phyloP scores from a whole-genome alignment of 2,888 invertebrate genomes.

The Papilio elwesi region DNA sequence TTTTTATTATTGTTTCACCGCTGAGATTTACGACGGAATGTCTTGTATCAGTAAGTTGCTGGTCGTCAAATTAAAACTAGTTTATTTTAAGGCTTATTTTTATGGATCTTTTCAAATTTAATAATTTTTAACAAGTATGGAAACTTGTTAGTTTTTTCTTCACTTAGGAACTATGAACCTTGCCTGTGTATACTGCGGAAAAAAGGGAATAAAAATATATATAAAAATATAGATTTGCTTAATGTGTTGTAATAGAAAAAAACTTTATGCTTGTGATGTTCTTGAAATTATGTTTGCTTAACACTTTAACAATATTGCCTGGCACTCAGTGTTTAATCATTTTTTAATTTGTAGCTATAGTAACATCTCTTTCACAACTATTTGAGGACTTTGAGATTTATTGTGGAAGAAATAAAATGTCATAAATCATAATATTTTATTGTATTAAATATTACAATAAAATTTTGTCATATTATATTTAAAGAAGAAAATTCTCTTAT shows the following conservation, averaged over 20 bases:
- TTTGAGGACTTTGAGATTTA: not conserved
- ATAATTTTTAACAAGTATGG: too few relatives aligned
- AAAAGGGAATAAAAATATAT: not conserved
- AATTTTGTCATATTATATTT: conserved; percentile 22
- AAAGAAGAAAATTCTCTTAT: conserved; percentile 17
- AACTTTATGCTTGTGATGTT: conserved; percentile 9
- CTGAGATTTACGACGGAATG: too few relatives aligned
- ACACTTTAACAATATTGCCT: too few relatives aligned
- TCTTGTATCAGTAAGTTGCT: too few relatives aligned
- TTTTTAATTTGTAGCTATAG: not conserved
- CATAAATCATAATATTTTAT: conserved; percentile 21
- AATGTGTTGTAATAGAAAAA: not conserved
- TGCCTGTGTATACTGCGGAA: not conserved
- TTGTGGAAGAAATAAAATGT: conserved; percentile 1
- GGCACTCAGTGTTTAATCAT: too few relatives aligned
- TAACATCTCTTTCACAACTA: not conserved
- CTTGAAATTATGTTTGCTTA: not conserved
- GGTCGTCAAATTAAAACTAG: too few relatives aligned
- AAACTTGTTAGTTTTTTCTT: too few relatives aligned
- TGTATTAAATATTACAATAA: conserved; percentile 18
- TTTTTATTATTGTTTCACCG: too few relatives aligned
- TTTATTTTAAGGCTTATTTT: too few relatives aligned
- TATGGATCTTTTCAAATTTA: too few relatives aligned
- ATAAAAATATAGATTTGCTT: not conserved
- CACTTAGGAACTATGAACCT: not conserved